Evolutionary conservation across 2,888 invertebrate genomes (phyloP).

Genomic region (Oligia latruncula): DNA sequence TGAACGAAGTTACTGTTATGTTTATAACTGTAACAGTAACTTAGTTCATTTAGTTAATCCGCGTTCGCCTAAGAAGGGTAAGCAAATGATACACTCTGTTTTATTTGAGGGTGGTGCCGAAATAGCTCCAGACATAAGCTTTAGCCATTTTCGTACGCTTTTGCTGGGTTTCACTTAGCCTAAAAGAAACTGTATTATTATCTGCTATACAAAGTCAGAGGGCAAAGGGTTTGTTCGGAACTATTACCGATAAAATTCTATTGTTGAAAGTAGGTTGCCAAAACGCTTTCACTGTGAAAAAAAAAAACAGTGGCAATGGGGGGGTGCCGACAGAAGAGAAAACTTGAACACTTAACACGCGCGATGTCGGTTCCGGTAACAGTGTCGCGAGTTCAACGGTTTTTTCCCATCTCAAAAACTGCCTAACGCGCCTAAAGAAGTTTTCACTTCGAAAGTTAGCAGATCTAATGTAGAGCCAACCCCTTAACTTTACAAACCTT

Average conservation of each 20-base stretch:
- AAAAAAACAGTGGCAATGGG: too few species aligned
- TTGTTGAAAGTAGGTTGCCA: background rate
- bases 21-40: constrained; percentile 33
- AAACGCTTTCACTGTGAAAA: background rate
- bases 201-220: constrained; percentile 9
- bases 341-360: too few species aligned
- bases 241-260: constrained; percentile 3
- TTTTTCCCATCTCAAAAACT: too few species aligned
- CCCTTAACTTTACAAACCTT: too few species aligned
- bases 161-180: constrained; percentile 33
- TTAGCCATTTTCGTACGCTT: constrained; percentile 2
- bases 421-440: too few species aligned
- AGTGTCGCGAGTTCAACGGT: too few species aligned
- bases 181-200: constrained; percentile 30
- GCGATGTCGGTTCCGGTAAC: too few species aligned
- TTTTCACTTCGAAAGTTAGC: background rate
- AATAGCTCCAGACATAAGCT: constrained; percentile 11
- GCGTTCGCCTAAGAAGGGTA: constrained; percentile 29
- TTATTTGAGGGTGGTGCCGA: constrained; percentile 29
- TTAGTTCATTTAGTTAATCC: constrained; percentile 47
- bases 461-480: background rate
- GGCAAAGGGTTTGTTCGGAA: constrained; percentile 8
- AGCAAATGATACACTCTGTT: constrained; percentile 42
- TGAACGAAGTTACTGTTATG: too few species aligned
- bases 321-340: too few species aligned